These are phyloP conservation scores for Globia sparganii DNA, from an alignment of 2,888 invertebrate species.

Conservation along the genomic window DNA sequence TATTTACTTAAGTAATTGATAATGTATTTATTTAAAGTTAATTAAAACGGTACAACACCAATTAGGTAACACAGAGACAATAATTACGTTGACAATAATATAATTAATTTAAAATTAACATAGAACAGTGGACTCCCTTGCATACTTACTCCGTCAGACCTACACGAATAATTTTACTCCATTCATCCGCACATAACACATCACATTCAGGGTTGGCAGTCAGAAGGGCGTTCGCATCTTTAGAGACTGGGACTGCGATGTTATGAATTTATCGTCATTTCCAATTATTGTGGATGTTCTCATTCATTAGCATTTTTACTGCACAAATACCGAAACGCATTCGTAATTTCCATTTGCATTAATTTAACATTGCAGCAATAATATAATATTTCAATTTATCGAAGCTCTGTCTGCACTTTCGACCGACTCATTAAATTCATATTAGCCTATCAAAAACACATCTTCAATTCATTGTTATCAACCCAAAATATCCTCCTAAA, in stretches of 20 bases:
- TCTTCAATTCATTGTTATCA: constrained; percentile 2
- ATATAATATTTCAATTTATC: constrained; percentile 9
- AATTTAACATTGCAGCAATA: neutral
- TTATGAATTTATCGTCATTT: neutral
- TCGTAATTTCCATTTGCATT: neutral
- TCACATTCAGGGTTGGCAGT: neutral
- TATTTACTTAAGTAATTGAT: neutral
- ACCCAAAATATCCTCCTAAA: neutral
- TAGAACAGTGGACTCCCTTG: neutral
- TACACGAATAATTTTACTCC: neutral
- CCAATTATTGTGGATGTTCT: neutral
- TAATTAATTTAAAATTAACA: neutral
- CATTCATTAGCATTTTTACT: neutral
- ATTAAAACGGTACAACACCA: neutral
- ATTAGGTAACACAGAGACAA: neutral
- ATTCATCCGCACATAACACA: neutral
- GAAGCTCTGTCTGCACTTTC: neutral
- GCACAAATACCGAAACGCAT: neutral
- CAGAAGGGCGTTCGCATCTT: neutral
- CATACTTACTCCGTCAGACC: neutral
- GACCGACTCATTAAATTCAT: neutral
- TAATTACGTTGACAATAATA: neutral
- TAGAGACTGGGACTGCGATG: neutral
- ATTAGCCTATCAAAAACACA: constrained; percentile 22
- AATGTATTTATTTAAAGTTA: neutral